Evolutionary conservation across 2,888 invertebrate genomes (phyloP).

Genomic region (Amphimallon solstitiale): DNA sequence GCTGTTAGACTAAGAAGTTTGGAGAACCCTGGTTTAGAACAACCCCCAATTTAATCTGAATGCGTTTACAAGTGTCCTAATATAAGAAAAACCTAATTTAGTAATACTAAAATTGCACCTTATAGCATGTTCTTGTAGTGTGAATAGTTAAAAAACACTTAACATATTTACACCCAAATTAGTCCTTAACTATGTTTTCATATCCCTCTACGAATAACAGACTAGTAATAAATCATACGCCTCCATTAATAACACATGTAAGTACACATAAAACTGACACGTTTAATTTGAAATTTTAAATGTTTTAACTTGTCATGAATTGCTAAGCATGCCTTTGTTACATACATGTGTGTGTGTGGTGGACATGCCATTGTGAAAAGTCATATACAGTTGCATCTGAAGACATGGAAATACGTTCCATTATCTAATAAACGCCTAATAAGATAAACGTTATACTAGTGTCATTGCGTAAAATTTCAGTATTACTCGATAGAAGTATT

Average conservation of each 20-base stretch:
- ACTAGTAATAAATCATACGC: background rate
- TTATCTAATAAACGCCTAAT: conserved; percentile 31
- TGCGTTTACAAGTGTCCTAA: too few relatives aligned
- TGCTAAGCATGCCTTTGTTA: background rate
- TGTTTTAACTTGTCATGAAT: conserved; percentile 8
- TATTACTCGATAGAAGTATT: background rate
- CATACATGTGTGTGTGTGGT: background rate
- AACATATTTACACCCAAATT: too few relatives aligned
- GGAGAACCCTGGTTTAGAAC: too few relatives aligned
- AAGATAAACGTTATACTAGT: conserved; percentile 21
- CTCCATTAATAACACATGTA: background rate
- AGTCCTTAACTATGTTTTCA: too few relatives aligned
- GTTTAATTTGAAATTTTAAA: background rate
- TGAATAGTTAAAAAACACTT: too few relatives aligned
- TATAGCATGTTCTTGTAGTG: too few relatives aligned
- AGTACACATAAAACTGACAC: background rate
- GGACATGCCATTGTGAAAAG: background rate
- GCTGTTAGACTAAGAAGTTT: too few relatives aligned
- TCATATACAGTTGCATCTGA: conserved; percentile 1
- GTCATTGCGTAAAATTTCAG: background rate
- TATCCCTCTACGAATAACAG: too few relatives aligned
- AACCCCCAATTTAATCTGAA: too few relatives aligned
- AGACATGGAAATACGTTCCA: conserved; percentile 23
- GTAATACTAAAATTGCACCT: too few relatives aligned
- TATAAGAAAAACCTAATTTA: too few relatives aligned